A percentile compares a stretch with the other conserved stretches of the same genome.
These are phyloP conservation scores for Halcyon senegalensis DNA, from an alignment of 2,113 vertebrate species.

Conservation along the genomic window DNA sequence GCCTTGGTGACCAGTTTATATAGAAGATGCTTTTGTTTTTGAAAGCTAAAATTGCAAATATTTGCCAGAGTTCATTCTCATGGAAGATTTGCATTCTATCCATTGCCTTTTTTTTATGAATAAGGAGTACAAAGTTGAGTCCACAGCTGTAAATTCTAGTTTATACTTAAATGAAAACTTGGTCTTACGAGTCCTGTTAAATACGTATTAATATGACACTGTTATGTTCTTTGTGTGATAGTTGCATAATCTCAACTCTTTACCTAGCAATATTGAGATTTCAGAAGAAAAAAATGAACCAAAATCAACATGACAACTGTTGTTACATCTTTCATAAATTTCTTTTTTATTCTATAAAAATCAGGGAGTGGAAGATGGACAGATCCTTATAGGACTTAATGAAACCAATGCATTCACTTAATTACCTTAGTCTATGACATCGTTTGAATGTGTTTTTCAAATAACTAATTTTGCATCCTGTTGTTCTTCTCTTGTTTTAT, in stretches of 20 bases:
- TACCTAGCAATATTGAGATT: neutral
- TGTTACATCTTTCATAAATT: neutral
- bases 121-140: neutral
- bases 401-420: neutral
- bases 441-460: neutral
- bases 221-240: neutral
- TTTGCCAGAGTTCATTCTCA: neutral
- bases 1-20: neutral
- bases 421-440: neutral
- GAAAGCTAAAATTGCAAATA: neutral
- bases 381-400: neutral
- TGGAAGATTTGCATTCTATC: neutral
- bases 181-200: neutral
- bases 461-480: neutral
- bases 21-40: neutral
- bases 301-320: neutral
- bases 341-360: neutral
- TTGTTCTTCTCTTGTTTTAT: constrained; percentile 6
- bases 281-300: neutral
- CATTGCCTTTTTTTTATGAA: neutral
- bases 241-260: neutral
- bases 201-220: neutral
- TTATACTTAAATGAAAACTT: neutral
- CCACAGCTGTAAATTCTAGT: neutral
- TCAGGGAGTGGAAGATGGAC: neutral